Conservation (phyloP, 2,113 vertebrate genomes). For the Chloropsis hardwickii region DNA sequence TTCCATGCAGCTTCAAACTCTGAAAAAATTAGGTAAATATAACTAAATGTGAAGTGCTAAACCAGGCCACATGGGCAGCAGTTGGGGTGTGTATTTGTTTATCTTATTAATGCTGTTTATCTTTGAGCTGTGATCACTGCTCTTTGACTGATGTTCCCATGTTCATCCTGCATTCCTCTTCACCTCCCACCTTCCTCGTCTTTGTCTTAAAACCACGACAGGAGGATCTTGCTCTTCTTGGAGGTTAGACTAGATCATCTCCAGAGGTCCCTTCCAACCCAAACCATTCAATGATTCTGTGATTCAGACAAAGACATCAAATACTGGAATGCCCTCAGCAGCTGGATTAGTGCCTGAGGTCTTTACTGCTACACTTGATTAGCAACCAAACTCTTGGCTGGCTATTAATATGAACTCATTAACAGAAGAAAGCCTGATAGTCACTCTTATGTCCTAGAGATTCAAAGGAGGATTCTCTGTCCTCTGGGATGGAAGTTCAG, state of each 20-base stretch:
- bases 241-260: background rate
- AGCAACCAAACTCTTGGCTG: constrained; percentile 7
- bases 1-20: background rate
- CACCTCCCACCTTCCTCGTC: background rate
- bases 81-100: background rate
- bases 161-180: background rate
- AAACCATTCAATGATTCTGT: background rate
- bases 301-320: background rate
- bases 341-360: background rate
- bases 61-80: background rate
- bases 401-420: background rate
- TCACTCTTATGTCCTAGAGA: background rate
- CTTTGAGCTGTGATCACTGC: background rate
- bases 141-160: background rate
- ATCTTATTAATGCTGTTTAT: background rate
- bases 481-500: background rate
- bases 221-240: background rate
- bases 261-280: background rate
- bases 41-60: background rate
- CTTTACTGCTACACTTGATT: background rate
- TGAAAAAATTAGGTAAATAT: background rate
- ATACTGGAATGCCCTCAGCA: background rate
- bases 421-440: background rate
- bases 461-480: constrained; percentile 12
- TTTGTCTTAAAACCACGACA: background rate